These are phyloP conservation scores for Cecropterus lyciades DNA, from an alignment of 1,140 invertebrate genomes.

Conservation along the genomic window DNA sequence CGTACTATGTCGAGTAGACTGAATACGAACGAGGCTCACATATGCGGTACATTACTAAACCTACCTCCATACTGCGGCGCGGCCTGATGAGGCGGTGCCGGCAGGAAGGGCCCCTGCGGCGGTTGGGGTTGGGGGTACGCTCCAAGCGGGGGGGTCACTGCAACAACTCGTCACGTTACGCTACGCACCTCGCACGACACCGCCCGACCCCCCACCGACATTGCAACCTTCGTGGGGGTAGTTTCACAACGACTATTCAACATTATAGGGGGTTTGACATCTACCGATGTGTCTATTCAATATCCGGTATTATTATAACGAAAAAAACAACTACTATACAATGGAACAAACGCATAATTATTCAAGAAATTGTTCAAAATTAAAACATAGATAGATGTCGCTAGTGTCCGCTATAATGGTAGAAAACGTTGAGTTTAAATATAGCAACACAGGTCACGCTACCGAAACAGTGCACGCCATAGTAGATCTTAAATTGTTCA, in stretches of 20 bases:
- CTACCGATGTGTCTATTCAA: neutral
- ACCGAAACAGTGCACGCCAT: slow-evolving; percentile 37
- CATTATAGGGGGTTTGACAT: neutral
- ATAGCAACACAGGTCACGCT: slow-evolving; percentile 33
- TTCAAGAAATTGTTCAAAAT: no score
- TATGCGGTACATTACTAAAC: no score
- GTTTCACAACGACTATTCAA: slow-evolving; percentile 14
- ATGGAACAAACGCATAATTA: no score
- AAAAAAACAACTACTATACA: no score
- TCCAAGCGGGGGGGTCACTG: slow-evolving; percentile 81
- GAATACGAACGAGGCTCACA: no score
- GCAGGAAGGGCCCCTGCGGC: slow-evolving; percentile 80
- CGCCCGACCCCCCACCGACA: slow-evolving; percentile 41
- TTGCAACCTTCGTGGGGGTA: slow-evolving; percentile 42
- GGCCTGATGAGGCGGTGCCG: slow-evolving; percentile 78
- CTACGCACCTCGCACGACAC: slow-evolving; percentile 19
- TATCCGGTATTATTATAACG: no score
- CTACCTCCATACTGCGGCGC: slow-evolving; percentile 79
- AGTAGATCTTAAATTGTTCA: neutral
- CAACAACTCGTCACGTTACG: slow-evolving; percentile 61
- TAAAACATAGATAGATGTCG: neutral
- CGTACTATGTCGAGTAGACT: no score
- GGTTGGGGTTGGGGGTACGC: slow-evolving; percentile 82
- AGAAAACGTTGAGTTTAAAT: slow-evolving; percentile 16
- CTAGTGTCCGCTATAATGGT: slow-evolving; percentile 2